phyloP scores from a whole-genome alignment of 2,113 vertebrate species.

The Penelope pileata region DNA sequence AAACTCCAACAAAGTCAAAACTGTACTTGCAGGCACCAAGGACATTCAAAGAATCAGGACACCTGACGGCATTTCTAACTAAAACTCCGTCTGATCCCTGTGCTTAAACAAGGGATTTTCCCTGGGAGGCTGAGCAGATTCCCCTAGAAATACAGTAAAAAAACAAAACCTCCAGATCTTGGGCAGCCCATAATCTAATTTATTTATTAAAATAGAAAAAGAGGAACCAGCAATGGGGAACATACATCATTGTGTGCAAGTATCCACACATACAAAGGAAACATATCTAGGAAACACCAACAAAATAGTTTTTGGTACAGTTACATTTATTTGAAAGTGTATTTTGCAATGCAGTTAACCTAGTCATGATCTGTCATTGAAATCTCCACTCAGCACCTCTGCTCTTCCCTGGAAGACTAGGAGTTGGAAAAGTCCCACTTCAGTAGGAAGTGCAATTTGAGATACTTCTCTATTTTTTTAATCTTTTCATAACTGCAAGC shows the following conservation, averaged over 20 bases:
- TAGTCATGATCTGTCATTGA: not conserved
- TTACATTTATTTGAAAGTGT: not conserved
- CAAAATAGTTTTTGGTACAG: not conserved
- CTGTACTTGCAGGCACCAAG: not conserved
- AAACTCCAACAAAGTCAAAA: not conserved
- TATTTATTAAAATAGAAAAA: not conserved
- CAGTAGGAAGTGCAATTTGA: not conserved
- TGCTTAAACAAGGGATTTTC: not conserved
- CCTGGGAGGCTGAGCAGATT: not conserved
- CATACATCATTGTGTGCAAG: not conserved
- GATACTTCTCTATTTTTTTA: not conserved
- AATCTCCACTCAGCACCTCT: not conserved
- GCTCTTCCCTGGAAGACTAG: not conserved
- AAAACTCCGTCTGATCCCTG: too few relatives aligned
- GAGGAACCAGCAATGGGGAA: not conserved
- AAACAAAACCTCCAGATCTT: not conserved
- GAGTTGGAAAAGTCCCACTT: not conserved
- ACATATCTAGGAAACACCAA: not conserved
- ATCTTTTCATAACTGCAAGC: conserved; percentile 27
- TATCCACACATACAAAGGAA: not conserved
- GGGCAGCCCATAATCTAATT: not conserved
- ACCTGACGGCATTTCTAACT: not conserved
- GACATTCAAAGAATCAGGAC: not conserved
- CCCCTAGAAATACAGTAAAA: not conserved
- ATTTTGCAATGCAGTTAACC: conserved; percentile 2